A percentile compares a stretch with the other conserved stretches of the same genome.
Conservation (phyloP, 2,888 invertebrate species). For the Digitonthophagus gazella region DNA sequence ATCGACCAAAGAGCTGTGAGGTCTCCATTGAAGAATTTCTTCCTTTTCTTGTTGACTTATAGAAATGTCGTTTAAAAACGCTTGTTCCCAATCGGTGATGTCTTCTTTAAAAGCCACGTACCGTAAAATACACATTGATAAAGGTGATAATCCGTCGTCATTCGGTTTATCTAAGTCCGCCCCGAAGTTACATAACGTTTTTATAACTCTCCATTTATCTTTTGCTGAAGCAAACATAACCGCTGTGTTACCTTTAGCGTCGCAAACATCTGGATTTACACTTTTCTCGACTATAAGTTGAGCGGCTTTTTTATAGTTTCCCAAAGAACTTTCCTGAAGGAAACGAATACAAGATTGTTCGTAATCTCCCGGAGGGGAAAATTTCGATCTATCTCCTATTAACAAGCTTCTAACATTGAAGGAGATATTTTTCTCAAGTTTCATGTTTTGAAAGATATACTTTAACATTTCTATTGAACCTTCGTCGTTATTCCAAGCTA, state of each 20-base stretch:
- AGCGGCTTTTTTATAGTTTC: conserved; percentile 41
- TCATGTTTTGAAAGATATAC: conserved; percentile 54
- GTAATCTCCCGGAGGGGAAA: conserved; percentile 39
- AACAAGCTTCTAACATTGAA: conserved; percentile 41
- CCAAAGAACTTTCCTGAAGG: conserved; percentile 40
- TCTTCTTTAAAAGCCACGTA: conserved; percentile 44
- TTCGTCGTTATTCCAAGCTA: conserved; percentile 57
- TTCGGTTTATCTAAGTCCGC: conserved; percentile 54
- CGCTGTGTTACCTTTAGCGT: conserved; percentile 56
- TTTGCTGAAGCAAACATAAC: conserved; percentile 57
- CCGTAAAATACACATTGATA: conserved; percentile 51
- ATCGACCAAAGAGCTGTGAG: conserved; percentile 35
- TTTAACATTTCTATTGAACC: conserved; percentile 53
- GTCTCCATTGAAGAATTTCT: conserved; percentile 35
- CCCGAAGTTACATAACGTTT: conserved; percentile 54
- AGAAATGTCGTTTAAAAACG: conserved; percentile 37
- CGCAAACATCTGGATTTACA: conserved; percentile 55
- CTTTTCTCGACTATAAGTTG: conserved; percentile 48
- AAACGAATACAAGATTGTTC: conserved; percentile 43
- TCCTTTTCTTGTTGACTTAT: neutral
- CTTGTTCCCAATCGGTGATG: conserved; percentile 46
- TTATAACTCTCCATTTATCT: conserved; percentile 50
- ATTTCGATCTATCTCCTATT: conserved; percentile 38
- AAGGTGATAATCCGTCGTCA: conserved; percentile 57
- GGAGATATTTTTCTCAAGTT: conserved; percentile 42